A percentile compares a stretch with the other conserved stretches of the same genome.
These are phyloP conservation scores for Ispidina lecontei DNA, from an alignment of 2,797 vertebrate species.

Conservation along the genomic window DNA sequence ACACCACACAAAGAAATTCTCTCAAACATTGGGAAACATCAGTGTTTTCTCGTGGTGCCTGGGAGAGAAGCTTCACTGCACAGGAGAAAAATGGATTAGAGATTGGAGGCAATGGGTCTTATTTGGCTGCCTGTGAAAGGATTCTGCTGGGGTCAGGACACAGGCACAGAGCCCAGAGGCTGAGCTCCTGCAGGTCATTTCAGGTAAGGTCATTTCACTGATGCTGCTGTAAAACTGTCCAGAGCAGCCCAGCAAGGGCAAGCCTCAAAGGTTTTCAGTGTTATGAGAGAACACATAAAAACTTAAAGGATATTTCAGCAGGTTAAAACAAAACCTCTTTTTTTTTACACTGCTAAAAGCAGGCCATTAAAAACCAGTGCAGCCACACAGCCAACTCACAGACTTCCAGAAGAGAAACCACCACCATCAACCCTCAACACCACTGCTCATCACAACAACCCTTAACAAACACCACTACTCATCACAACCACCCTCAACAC, in stretches of 20 bases:
- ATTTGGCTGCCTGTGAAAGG: neutral
- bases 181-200: neutral
- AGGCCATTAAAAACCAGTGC: neutral
- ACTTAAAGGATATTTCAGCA: neutral
- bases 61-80: neutral
- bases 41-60: neutral
- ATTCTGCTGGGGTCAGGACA: neutral
- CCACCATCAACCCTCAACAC: neutral
- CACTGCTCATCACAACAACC: neutral
- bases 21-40: neutral
- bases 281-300: neutral
- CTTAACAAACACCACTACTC: neutral
- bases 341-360: neutral
- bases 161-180: neutral
- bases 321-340: conserved; percentile 50
- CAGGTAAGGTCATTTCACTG: neutral
- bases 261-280: neutral
- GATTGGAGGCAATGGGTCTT: neutral
- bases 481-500: neutral
- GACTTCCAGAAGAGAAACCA: neutral
- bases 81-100: neutral
- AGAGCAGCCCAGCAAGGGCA: neutral
- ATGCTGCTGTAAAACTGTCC: neutral
- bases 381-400: neutral
- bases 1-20: neutral